Conservation (phyloP, 2,113 vertebrate species). For the Crotophaga sulcirostris region DNA sequence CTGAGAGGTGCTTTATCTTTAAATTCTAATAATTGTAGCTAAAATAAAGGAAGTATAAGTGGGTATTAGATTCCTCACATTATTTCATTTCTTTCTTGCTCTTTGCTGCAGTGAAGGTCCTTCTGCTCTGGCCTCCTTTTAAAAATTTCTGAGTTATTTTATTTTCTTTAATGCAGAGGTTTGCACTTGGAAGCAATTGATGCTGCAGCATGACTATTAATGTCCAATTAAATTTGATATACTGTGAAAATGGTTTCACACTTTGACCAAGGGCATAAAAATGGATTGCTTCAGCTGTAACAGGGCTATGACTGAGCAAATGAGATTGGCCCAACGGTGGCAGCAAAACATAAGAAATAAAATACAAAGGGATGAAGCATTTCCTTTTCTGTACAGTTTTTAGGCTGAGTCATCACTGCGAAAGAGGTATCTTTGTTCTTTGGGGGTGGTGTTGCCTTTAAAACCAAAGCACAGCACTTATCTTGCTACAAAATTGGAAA, state of each 20-base stretch:
- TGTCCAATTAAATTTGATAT: neutral
- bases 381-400: neutral
- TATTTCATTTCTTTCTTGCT: neutral
- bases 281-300: neutral
- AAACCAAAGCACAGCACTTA: neutral
- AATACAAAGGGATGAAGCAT: fast-evolving
- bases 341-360: slow-evolving; percentile 72
- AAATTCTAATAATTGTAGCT: neutral
- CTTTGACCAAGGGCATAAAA: neutral
- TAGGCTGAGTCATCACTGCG: slow-evolving; percentile 11
- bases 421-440: neutral
- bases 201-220: neutral
- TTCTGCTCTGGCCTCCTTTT: neutral
- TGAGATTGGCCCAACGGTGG: slow-evolving; percentile 65
- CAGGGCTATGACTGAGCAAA: neutral
- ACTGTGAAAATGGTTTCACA: neutral
- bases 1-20: neutral
- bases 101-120: neutral
- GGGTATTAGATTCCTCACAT: neutral
- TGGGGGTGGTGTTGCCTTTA: neutral
- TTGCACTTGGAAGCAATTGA: neutral
- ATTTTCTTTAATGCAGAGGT: neutral
- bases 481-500: neutral
- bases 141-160: neutral
- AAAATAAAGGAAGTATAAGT: neutral